Evolutionary conservation across 2,113 vertebrate species (phyloP).

Genomic region (Podarcis cretensis): DNA sequence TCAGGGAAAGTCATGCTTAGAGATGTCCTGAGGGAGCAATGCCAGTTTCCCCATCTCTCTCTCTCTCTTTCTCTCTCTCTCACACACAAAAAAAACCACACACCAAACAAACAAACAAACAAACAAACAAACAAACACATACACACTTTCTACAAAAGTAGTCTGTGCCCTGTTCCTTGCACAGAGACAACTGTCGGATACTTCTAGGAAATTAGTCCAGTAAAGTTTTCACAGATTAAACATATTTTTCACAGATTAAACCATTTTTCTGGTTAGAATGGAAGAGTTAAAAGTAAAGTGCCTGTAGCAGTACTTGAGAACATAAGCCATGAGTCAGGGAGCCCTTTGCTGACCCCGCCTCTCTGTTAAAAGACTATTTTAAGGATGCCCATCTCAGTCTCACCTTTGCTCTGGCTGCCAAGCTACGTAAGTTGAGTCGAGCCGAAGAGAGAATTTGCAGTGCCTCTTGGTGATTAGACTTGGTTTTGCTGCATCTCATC

Average conservation of each 20-base stretch:
- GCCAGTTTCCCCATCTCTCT: too few relatives aligned
- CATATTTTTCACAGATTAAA: background rate
- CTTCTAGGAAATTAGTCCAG: background rate
- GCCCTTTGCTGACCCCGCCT: background rate
- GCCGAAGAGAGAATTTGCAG: constrained; percentile 89
- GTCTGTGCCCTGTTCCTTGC: background rate
- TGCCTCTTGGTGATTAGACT: constrained; percentile 82
- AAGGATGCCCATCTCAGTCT: constrained; percentile 37
- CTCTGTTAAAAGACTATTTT: background rate
- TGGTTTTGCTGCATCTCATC: constrained; percentile 86
- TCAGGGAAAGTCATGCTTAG: background rate
- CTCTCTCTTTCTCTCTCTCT: too few relatives aligned
- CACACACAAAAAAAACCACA: too few relatives aligned
- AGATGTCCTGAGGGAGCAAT: background rate
- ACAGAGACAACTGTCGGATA: background rate
- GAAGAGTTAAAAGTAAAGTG: background rate
- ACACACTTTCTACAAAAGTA: background rate
- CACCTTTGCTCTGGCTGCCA: constrained; percentile 93
- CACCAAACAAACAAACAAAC: too few relatives aligned
- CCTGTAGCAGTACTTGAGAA: background rate
- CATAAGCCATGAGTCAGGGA: background rate
- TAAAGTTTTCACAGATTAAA: background rate
- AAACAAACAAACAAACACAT: too few relatives aligned
- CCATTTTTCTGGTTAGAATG: background rate
- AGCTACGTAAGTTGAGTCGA: constrained; percentile 89